Conservation (phyloP, 2,113 vertebrate genomes). For the Picathartes gymnocephalus region DNA sequence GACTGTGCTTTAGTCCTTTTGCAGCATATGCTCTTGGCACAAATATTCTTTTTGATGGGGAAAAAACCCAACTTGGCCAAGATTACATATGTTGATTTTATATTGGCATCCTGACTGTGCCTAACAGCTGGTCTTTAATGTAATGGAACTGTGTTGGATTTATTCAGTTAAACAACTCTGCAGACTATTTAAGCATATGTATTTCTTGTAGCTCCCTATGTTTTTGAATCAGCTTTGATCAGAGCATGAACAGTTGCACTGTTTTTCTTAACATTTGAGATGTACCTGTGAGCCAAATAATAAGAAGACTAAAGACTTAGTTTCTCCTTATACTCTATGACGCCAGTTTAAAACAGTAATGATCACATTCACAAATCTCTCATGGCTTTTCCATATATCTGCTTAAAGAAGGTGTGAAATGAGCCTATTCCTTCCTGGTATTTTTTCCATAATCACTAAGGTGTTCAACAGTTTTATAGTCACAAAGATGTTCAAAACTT, state of each 20-base stretch:
- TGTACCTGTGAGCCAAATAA: not conserved
- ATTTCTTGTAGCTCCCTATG: not conserved
- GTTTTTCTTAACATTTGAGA: not conserved
- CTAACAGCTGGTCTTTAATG: conserved; percentile 46
- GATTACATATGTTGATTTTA: conserved; percentile 57
- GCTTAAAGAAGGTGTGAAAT: not conserved
- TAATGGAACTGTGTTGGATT: conserved; percentile 23
- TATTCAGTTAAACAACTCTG: conserved; percentile 51
- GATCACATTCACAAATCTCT: not conserved
- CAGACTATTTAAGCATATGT: not conserved
- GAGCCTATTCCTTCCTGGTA: not conserved
- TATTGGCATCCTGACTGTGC: conserved; percentile 60
- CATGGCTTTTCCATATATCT: not conserved
- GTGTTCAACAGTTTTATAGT: not conserved
- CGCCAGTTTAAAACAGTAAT: not conserved
- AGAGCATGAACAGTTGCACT: not conserved
- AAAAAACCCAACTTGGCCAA: conserved; percentile 18
- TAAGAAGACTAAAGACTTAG: not conserved
- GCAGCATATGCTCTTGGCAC: conserved; percentile 65
- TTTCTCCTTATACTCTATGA: not conserved
- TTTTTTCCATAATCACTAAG: not conserved
- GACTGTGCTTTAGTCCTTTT: conserved; percentile 51
- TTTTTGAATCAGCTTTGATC: not conserved
- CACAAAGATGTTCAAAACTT: not conserved
- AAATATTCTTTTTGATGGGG: conserved; percentile 36